Base-by-base conservation (phyloP, 2,797 vertebrate genomes). In the Diglossa cyanea region DNA sequence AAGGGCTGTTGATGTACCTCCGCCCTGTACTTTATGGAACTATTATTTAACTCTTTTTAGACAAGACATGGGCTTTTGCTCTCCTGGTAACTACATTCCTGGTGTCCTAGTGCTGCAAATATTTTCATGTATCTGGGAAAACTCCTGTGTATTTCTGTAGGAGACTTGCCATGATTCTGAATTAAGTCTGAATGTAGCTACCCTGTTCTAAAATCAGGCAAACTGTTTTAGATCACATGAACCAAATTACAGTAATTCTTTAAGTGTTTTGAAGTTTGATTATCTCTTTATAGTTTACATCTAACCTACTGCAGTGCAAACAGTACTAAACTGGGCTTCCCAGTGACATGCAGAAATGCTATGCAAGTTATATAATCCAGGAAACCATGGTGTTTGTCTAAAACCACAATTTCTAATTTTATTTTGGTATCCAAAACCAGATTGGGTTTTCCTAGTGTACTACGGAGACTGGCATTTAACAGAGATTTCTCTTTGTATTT, bases 271-370 rank as follows among this genome's bases (percentile, higher is more conserved):
- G 9, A 62, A 80, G 25, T 72, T 80, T 82, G 4, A 28, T 44
- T 51, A 11, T 85, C 11, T 70, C 35, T 48, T 77, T 47, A 6
- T n/a, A 78, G 68, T 13, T 13, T 44, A 9, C 9, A 40, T 86
- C 48, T 33, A 44, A 13, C 11, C 4, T 58, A 67, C 61, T 40
- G 19, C 17, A 85, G 24, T 50, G 63, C 25, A 58, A 74, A 20
- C 42, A 84, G 19, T n/a, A 28, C 42, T 72, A 35, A 77, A 26
- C 7, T 91, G 9, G 50, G 28, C 50, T 88, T 82, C 48, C 30
- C 3, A 2, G 16, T 10, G 17, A 75, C 35, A 11, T 17, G 24
- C 33, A 88, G 65, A 21, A 31, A 14, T 0, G 0, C 17, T 31
- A 1, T 60, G 14, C 33, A 83, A 77, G 16, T 30, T 48, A 23